Percentiles rank a stretch among this genome's conserved stretches.
phyloP scores from a whole-genome alignment of 2,797 vertebrate species.

The Lates japonicus region DNA sequence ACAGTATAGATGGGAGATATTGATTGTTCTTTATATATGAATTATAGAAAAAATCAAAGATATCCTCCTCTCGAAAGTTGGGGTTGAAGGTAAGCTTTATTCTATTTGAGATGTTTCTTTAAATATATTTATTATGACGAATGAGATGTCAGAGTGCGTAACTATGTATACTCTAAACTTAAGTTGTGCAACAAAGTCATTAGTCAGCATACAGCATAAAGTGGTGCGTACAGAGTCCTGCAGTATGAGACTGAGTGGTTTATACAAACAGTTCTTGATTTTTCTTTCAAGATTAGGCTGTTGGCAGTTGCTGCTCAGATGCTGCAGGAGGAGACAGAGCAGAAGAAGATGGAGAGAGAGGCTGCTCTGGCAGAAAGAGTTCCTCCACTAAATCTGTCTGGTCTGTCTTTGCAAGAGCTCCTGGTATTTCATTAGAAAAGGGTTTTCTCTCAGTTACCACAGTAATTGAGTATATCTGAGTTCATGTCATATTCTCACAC shows the following conservation, averaged over 20 bases:
- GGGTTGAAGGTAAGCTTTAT: constrained; percentile 73
- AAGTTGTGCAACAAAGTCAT: neutral
- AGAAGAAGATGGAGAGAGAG: constrained; percentile 70
- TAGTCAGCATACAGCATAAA: neutral
- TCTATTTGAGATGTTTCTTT: neutral
- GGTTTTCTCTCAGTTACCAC: neutral
- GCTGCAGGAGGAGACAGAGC: constrained; percentile 71
- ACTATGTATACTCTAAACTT: neutral
- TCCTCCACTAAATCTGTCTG: constrained; percentile 72
- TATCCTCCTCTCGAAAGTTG: constrained; percentile 77
- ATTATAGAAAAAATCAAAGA: constrained; percentile 78
- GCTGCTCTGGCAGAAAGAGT: constrained; percentile 70
- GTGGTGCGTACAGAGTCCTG: neutral
- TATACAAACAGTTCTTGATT: neutral
- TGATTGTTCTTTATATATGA: neutral
- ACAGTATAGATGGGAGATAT: neutral
- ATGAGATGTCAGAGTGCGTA: neutral
- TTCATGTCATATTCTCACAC: neutral
- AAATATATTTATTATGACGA: neutral
- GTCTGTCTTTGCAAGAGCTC: constrained; percentile 77
- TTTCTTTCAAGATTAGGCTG: constrained; percentile 76
- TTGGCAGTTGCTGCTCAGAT: constrained; percentile 76
- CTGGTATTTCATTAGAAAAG: constrained; percentile 52
- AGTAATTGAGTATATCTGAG: neutral
- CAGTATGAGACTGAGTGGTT: neutral